These are phyloP conservation scores for Etia nguti DNA, from an alignment of 2,113 vertebrate genomes.

Conservation along the genomic window DNA sequence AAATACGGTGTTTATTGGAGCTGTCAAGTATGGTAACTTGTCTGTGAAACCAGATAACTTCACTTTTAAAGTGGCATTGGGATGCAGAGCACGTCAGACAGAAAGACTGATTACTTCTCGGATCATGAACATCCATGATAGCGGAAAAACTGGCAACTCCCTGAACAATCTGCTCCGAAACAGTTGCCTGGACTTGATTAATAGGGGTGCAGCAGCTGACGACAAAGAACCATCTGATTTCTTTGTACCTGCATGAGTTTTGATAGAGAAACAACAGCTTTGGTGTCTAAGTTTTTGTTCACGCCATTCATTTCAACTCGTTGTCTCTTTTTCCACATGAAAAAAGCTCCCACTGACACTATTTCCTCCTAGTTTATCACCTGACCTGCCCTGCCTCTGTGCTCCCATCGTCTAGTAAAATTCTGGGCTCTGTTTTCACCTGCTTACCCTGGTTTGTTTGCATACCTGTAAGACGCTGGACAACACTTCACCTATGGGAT, in stretches of 20 bases:
- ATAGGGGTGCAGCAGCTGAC: neutral
- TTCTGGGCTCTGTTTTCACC: neutral
- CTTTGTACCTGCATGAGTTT: neutral
- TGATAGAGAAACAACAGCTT: neutral
- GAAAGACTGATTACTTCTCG: slow-evolving; percentile 1
- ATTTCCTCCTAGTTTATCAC: neutral
- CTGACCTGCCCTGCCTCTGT: neutral
- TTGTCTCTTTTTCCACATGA: neutral
- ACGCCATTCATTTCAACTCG: neutral
- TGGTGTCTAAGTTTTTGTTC: neutral
- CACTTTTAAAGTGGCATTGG: neutral
- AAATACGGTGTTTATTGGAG: neutral
- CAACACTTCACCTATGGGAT: neutral
- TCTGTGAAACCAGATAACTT: neutral
- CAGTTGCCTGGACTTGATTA: slow-evolving; percentile 27
- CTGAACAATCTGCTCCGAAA: slow-evolving; percentile 21
- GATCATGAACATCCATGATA: neutral
- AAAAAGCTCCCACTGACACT: neutral
- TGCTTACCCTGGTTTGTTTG: neutral
- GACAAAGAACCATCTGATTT: neutral
- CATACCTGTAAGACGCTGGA: neutral
- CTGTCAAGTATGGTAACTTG: neutral
- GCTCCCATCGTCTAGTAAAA: neutral
- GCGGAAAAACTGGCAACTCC: neutral
- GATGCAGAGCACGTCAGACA: neutral